Evolutionary conservation across 2,797 vertebrate species (phyloP).

Genomic region (Florisuga fusca): DNA sequence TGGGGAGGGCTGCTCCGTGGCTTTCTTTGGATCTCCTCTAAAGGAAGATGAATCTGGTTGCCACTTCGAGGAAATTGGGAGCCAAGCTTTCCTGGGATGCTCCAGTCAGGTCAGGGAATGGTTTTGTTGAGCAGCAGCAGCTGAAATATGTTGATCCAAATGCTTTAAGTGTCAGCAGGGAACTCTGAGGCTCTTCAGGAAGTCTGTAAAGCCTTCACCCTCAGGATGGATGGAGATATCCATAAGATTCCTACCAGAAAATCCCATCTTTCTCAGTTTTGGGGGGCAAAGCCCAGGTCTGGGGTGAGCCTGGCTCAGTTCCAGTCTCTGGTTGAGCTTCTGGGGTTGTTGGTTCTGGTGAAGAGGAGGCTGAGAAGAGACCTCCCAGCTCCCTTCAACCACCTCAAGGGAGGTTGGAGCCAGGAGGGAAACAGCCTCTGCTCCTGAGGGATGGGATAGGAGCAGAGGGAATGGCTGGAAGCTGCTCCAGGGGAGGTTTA

Average conservation of each 20-base stretch:
- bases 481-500: too few species aligned
- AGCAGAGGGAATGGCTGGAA: too few species aligned
- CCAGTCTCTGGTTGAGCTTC: neutral
- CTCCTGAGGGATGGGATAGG: too few species aligned
- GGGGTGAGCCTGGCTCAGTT: neutral
- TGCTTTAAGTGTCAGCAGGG: neutral
- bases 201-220: neutral
- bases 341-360: too few species aligned
- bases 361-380: too few species aligned
- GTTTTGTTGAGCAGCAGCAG: neutral
- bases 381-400: too few species aligned
- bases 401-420: too few species aligned
- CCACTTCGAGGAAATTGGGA: neutral
- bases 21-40: neutral
- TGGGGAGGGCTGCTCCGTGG: too few species aligned
- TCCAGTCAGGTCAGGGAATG: neutral
- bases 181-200: neutral
- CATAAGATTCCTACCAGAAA: neutral
- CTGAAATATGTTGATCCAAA: neutral
- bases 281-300: neutral
- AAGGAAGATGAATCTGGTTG: fast-evolving
- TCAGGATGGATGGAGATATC: neutral
- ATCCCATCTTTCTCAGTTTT: neutral
- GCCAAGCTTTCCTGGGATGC: neutral
- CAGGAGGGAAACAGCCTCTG: too few species aligned